Percentiles rank a stretch among this genome's conserved stretches.
Evolutionary conservation across 2,797 vertebrate species (phyloP).

Genomic region (Tolypeutes matacus): DNA sequence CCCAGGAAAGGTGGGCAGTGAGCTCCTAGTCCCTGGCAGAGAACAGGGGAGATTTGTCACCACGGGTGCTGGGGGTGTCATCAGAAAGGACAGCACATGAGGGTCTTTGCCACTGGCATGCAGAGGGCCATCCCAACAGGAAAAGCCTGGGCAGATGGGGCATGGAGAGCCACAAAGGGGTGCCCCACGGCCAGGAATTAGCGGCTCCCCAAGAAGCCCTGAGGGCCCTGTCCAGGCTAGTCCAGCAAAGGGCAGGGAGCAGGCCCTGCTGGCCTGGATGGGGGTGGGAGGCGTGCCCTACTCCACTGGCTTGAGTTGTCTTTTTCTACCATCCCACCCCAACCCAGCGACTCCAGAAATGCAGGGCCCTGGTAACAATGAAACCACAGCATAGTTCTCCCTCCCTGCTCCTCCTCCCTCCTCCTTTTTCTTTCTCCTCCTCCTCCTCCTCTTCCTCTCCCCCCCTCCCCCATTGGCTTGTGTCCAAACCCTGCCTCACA

Average conservation of each 20-base stretch:
- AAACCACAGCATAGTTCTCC: slow-evolving; percentile 86
- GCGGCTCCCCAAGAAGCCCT: neutral
- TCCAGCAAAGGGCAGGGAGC: neutral
- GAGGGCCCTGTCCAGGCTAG: neutral
- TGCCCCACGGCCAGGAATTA: slow-evolving; percentile 77
- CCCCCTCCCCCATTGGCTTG: slow-evolving; percentile 93
- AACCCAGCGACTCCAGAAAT: slow-evolving; percentile 85
- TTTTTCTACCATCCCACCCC: slow-evolving; percentile 68
- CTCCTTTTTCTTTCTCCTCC: slow-evolving; percentile 86
- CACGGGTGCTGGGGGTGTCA: neutral
- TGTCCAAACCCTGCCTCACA: slow-evolving; percentile 90
- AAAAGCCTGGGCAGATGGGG: neutral
- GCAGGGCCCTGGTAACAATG: slow-evolving; percentile 88
- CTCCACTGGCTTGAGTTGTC: slow-evolving; percentile 90
- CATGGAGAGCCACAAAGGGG: neutral
- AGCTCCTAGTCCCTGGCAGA: neutral
- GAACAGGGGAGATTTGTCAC: neutral
- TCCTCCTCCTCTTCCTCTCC: slow-evolving; percentile 83
- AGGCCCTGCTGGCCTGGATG: neutral
- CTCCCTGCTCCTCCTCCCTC: slow-evolving; percentile 75
- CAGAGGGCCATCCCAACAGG: neutral
- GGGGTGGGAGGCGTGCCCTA: slow-evolving; percentile 77
- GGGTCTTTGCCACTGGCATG: neutral
- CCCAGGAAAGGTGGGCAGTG: neutral
- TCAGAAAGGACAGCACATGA: neutral